Evolutionary conservation across 2,797 vertebrate species (phyloP).

Genomic region (Salarias fasciatus): DNA sequence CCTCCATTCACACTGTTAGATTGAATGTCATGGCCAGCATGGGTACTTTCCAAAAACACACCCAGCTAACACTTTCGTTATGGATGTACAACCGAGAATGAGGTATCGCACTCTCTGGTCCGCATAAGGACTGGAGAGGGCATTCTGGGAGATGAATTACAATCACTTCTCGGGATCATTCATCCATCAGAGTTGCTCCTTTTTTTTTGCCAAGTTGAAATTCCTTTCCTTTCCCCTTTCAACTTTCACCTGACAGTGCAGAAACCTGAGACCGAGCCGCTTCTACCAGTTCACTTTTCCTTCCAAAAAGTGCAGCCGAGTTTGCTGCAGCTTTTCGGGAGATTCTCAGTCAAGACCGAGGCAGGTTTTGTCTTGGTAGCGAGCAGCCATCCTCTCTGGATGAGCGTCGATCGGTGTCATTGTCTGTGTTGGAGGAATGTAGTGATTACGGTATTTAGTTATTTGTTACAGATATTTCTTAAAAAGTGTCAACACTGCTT

Average conservation of each 20-base stretch:
- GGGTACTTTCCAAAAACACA: conserved; percentile 37
- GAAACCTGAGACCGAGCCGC: conserved; percentile 51
- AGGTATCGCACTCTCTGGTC: conserved; percentile 40
- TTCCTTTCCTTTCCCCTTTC: conserved; percentile 57
- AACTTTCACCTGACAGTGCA: conserved; percentile 63
- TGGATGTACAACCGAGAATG: conserved; percentile 38
- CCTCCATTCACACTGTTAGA: conserved; percentile 16
- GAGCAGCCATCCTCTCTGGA: conserved; percentile 7
- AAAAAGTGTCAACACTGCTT: too few relatives aligned
- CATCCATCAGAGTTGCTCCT: conserved; percentile 57
- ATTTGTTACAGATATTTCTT: too few relatives aligned
- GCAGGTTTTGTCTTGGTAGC: conserved; percentile 43
- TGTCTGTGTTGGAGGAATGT: too few relatives aligned
- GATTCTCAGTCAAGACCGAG: conserved; percentile 36
- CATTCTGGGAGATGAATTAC: conserved; percentile 63
- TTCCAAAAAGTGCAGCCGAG: conserved; percentile 55
- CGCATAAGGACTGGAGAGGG: conserved; percentile 31
- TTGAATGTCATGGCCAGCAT: conserved; percentile 24
- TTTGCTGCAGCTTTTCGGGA: conserved; percentile 45
- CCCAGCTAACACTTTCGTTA: conserved; percentile 24
- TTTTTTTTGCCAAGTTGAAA: conserved; percentile 54
- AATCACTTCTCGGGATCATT: conserved; percentile 55
- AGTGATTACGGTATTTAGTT: too few relatives aligned
- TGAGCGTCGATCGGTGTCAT: conserved; percentile 17
- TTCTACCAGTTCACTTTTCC: conserved; percentile 20